Percentiles rank a stretch among this genome's conserved stretches.
Evolutionary conservation across 2,113 vertebrate genomes (phyloP).

Genomic region (Tychaedon coryphoeus): DNA sequence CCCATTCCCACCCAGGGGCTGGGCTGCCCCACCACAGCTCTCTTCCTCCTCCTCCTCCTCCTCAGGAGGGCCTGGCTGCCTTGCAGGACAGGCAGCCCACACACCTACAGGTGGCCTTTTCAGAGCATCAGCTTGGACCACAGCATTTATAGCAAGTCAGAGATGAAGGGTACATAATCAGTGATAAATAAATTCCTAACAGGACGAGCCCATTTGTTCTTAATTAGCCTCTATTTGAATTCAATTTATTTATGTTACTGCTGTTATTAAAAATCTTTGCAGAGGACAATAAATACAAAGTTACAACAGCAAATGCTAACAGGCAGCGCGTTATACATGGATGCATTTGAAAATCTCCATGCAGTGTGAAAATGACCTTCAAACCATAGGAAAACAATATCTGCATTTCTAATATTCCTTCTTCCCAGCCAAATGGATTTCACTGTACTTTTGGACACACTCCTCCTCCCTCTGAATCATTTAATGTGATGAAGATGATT

Average conservation of each 20-base stretch:
- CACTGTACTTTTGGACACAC: not conserved
- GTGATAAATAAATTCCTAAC: conserved; percentile 8
- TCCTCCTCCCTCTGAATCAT: not conserved
- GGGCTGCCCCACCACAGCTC: not conserved
- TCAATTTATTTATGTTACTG: not conserved
- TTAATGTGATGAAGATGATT: not conserved
- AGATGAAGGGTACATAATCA: not conserved
- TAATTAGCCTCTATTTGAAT: conserved; percentile 33
- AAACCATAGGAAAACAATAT: not conserved
- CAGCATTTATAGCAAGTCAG: not conserved
- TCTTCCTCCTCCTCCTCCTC: not conserved
- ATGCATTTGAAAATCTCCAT: not conserved
- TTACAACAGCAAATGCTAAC: conserved; percentile 14
- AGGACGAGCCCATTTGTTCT: not conserved
- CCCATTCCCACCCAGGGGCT: not conserved
- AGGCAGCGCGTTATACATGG: not conserved
- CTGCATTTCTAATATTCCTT: not conserved
- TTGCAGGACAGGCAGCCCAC: not conserved
- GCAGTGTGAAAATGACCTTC: conserved; percentile 45
- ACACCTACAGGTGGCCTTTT: not conserved
- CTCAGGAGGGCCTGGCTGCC: not conserved
- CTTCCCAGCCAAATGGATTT: not conserved
- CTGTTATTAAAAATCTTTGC: conserved; percentile 45
- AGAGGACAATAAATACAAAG: conserved; percentile 11
- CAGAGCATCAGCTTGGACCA: not conserved